A percentile compares a stretch with the other conserved stretches of the same genome.
Conservation (phyloP, 2,797 vertebrate genomes). For the Siniperca scherzeri region DNA sequence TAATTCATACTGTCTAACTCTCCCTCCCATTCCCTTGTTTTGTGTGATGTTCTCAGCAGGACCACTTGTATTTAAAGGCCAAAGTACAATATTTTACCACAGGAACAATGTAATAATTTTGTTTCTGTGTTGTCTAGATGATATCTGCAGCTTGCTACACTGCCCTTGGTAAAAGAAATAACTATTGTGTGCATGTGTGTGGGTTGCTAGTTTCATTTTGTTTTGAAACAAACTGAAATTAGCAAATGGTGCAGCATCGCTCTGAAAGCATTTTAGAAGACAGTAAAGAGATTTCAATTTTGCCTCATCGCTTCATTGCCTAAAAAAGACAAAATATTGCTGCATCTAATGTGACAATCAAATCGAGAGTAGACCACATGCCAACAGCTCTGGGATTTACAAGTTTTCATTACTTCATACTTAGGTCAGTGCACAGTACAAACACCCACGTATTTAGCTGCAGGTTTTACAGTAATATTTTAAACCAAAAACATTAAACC, state of each 20-base stretch:
- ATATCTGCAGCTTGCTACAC: constrained; percentile 21
- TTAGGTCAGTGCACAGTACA: constrained; percentile 24
- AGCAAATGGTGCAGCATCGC: background rate
- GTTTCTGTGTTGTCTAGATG: constrained; percentile 24
- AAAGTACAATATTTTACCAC: constrained; percentile 34
- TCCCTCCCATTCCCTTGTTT: constrained; percentile 18
- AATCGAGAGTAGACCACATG: background rate
- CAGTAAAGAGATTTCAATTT: constrained; percentile 12
- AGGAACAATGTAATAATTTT: constrained; percentile 29
- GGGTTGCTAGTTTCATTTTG: background rate
- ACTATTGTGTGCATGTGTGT: constrained; percentile 4
- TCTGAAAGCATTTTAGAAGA: constrained; percentile 8
- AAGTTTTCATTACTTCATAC: constrained; percentile 18
- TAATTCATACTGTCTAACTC: constrained; percentile 5
- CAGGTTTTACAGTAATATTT: constrained; percentile 29
- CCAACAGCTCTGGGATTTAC: constrained; percentile 7
- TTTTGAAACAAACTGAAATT: constrained; percentile 18
- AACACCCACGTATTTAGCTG: constrained; percentile 32
- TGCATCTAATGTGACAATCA: constrained; percentile 13
- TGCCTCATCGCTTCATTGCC: background rate
- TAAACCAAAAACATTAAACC: constrained; percentile 6
- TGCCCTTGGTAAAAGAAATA: constrained; percentile 2
- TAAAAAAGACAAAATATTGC: background rate
- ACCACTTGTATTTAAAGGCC: constrained; percentile 19
- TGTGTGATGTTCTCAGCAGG: constrained; percentile 33